These are phyloP conservation scores for Gymnorhina tibicen DNA, from an alignment of 2,113 vertebrate genomes.

Conservation along the genomic window DNA sequence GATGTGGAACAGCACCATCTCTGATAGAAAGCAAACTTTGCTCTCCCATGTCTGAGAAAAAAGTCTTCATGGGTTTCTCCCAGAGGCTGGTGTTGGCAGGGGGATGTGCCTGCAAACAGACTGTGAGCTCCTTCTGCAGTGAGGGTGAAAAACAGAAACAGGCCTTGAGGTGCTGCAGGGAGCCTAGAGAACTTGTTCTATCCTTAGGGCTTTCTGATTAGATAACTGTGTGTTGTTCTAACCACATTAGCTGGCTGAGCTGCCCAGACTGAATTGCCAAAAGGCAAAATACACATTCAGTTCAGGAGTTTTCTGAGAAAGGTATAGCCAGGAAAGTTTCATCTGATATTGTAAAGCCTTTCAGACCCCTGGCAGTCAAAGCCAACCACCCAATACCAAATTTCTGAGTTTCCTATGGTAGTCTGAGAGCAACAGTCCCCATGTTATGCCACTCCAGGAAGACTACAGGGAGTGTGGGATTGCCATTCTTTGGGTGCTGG, in stretches of 20 bases:
- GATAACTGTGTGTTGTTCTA: background rate
- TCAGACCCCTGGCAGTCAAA: background rate
- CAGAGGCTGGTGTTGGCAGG: background rate
- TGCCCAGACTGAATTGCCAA: background rate
- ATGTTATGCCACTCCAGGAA: background rate
- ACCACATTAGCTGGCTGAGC: background rate
- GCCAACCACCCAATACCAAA: background rate
- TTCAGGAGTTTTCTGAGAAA: background rate
- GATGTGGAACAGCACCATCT: background rate
- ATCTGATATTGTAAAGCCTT: background rate
- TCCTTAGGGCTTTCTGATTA: background rate
- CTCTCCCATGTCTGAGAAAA: background rate
- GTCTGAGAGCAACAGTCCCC: background rate
- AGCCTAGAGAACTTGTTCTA: background rate
- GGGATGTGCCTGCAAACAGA: background rate
- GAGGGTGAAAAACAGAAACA: background rate
- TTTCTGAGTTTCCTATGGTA: background rate
- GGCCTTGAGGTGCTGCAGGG: background rate
- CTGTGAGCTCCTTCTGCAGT: background rate
- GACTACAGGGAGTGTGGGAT: accelerated
- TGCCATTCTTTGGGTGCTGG: background rate
- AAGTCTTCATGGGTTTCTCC: background rate
- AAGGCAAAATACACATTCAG: background rate
- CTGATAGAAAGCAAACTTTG: background rate
- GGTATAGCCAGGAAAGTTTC: background rate